Conservation (phyloP, 2,888 invertebrate genomes). For the Euzophera pinguis region DNA sequence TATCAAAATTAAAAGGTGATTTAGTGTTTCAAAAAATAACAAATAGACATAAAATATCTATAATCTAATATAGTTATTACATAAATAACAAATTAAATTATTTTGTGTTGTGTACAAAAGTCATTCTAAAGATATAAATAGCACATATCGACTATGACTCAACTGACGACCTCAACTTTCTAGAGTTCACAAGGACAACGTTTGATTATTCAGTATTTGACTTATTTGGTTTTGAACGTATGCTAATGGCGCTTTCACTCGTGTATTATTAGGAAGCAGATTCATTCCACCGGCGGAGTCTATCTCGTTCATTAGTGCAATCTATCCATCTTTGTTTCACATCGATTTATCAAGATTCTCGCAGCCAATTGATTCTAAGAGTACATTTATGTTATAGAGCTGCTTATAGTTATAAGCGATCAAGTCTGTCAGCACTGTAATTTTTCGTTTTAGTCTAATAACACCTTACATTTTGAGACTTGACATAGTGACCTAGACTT, state of each 20-base stretch:
- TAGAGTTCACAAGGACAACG: constrained; percentile 44
- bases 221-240: constrained; percentile 26
- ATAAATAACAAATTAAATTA: too few species aligned
- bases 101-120: too few species aligned
- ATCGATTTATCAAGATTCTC: constrained; percentile 48
- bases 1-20: too few species aligned
- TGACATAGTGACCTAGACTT: too few species aligned
- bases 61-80: too few species aligned
- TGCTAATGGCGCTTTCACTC: constrained; percentile 33
- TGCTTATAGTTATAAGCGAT: too few species aligned
- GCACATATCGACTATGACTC: constrained; percentile 27
- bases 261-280: constrained; percentile 18
- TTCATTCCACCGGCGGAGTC: constrained; percentile 16
- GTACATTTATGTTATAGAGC: neutral
- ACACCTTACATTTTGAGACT: too few species aligned
- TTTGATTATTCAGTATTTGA: constrained; percentile 35
- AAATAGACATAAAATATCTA: too few species aligned
- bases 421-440: too few species aligned
- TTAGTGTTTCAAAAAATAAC: too few species aligned
- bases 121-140: neutral
- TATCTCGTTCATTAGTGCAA: constrained; percentile 38
- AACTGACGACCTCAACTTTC: constrained; percentile 52
- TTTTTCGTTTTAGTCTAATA: too few species aligned
- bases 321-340: constrained; percentile 49
- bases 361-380: constrained; percentile 36